Evolutionary conservation across 2,797 vertebrate species (phyloP).

Genomic region (Pelodytes ibericus): DNA sequence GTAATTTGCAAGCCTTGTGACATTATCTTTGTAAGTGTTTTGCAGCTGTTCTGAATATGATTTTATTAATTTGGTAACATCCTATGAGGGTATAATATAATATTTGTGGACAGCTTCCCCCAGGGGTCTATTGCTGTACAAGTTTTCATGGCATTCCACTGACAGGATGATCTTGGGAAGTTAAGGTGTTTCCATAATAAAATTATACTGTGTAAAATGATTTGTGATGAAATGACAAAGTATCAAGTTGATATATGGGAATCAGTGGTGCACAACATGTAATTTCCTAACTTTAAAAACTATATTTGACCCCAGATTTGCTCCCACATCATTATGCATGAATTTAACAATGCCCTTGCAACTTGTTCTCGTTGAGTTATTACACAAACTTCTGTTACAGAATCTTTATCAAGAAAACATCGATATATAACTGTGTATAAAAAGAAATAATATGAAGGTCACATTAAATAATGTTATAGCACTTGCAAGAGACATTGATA

Average conservation of each 20-base stretch:
- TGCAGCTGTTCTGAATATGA: background rate
- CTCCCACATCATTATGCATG: slow-evolving; percentile 49
- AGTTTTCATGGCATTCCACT: background rate
- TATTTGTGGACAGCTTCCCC: background rate
- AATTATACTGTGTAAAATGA: slow-evolving; percentile 27
- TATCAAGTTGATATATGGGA: slow-evolving; percentile 51
- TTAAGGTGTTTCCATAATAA: slow-evolving; percentile 21
- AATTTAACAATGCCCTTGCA: slow-evolving; percentile 47
- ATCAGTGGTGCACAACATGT: slow-evolving; percentile 45
- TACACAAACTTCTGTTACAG: slow-evolving; percentile 33
- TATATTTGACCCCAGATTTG: slow-evolving; percentile 45
- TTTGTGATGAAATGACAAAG: slow-evolving; percentile 47
- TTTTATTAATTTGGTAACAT: background rate
- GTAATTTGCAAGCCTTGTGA: background rate
- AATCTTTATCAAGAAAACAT: slow-evolving; percentile 26
- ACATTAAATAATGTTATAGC: background rate
- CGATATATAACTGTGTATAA: slow-evolving; percentile 12
- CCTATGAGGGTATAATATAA: background rate
- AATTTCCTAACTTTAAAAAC: slow-evolving; percentile 43
- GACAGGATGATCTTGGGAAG: slow-evolving; percentile 14
- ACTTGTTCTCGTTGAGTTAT: slow-evolving; percentile 33
- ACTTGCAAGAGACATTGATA: background rate
- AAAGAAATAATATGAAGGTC: slow-evolving; percentile 31
- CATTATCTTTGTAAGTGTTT: background rate
- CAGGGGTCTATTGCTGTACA: background rate